Evolutionary conservation across 2,113 vertebrate species (phyloP).

Genomic region (Nannospalax galili): DNA sequence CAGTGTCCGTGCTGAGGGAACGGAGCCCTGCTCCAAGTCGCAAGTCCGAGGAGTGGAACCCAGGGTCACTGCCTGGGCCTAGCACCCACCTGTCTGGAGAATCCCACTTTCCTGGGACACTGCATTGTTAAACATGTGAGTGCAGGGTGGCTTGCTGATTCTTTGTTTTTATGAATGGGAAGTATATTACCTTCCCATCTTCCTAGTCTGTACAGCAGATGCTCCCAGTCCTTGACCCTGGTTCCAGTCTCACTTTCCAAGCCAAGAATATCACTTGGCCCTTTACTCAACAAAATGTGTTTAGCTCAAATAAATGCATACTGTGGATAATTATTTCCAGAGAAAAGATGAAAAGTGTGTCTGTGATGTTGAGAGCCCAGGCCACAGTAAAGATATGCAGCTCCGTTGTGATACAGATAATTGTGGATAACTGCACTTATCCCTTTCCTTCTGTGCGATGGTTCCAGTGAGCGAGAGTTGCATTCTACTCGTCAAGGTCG

Average conservation of each 20-base stretch:
- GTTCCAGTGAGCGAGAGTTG: background rate
- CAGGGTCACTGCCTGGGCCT: too few species aligned
- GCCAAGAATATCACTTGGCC: background rate
- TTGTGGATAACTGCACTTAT: constrained; percentile 41
- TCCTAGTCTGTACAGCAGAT: background rate
- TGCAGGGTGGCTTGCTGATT: too few species aligned
- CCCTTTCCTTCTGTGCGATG: background rate
- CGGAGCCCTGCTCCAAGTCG: background rate
- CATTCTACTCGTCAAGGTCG: background rate
- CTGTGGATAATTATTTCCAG: background rate
- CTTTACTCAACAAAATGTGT: constrained; percentile 33
- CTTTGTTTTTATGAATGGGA: background rate
- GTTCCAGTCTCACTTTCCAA: background rate
- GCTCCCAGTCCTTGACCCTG: background rate
- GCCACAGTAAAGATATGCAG: too few species aligned
- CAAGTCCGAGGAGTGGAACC: background rate
- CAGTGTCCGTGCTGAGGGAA: background rate
- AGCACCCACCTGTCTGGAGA: background rate
- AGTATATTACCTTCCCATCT: background rate
- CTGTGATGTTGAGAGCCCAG: constrained; percentile 21
- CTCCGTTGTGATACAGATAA: constrained; percentile 49
- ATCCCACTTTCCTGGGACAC: background rate
- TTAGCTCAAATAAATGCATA: constrained; percentile 42
- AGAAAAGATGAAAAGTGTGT: constrained; percentile 47
- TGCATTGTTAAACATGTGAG: background rate